Evolutionary conservation across 2,888 invertebrate genomes (phyloP), one percentile per base, ranked within the genome.

Genomic region (Eilema caniola): DNA sequence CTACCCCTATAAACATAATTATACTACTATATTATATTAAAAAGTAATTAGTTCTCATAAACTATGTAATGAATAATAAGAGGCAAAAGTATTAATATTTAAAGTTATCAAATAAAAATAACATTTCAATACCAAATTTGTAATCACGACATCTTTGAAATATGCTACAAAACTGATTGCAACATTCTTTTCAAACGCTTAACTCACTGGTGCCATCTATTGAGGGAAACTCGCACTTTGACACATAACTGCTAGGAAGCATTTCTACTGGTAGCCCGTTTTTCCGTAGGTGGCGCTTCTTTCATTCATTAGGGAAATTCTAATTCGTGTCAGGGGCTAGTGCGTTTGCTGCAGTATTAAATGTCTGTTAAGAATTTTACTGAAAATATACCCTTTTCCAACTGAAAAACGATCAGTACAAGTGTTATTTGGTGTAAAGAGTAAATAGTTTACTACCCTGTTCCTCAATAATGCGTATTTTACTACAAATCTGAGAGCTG

Each of bases 221-320:
- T 12, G 11, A 10, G 14, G 10, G 31, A 66, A 66, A 28, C 2
- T 5, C 0, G 57, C 75, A 84, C 75, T 74, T 66, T 31, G 62
- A 67, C 28, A 31, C 10, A 57, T 20, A 12, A 12, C 53, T 16
- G 24, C 8, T 25, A 28, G 33, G 33, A 33, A 69, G 59, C 41
- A 14, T 10, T 12, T 2, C 24, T 37, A 28, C 20, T 77, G 77
- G 73, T 84, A 69, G 65, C 3, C 7, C 23, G 62, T 66, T 79
- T 78, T 77, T 76, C 78, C 80, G 75, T 72, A 79, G 82, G 79
- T 81, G 83, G 66, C 83, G 63, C 74, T 37, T 28, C 59, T 11
- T 57, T 60, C 71, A 70, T 66, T 71, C 72, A 70, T 67, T 66
- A 63, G 71, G 75, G 69, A 80, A 81, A 83, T 70, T 83, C 77